Base-by-base conservation (phyloP, 2,797 vertebrate genomes). In the Microctenopoma lineatum region DNA sequence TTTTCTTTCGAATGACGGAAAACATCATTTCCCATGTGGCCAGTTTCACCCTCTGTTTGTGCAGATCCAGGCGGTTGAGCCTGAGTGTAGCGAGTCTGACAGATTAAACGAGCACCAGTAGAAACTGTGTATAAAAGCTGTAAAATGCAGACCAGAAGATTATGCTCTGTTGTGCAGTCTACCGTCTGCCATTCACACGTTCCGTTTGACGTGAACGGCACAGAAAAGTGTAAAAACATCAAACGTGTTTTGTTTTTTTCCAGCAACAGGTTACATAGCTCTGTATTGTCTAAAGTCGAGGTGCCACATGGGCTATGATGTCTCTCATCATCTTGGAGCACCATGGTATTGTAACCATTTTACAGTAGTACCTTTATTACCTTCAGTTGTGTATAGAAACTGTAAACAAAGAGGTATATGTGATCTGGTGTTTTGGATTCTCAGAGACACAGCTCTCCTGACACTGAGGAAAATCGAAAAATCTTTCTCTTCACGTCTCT, bases 321-420 rank as follows among this genome's bases (percentile, higher is more conserved):
- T 95, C 95, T 95, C 92, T 88, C 91, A 93, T 95, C 94, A 94
- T 93, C 93, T 93, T 89, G 93, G 94, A 99, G 97, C 97, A 98
- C 97, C 97, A 96, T 97, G 95, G 93, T 95, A 93, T 96, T 96
- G 94, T 95, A 93, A 91, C 93, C 93, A 94, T 96, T 95, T 95
- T 96, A 98, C 97, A 99, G 97, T 97, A 98, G 97, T 98, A 97
- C 96, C 95, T 94, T 93, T 90, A 91, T 94, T 84, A 93, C 87
- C 92, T 96, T 96, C 96, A 95, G 94, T 94, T 96, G 95, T 94
- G 93, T 96, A 95, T 95, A 96, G 94, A 95, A 96, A 96, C 95
- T 96, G 96, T 97, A 97, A 98, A 97, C 96, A 96, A 97, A 96
- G 97, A 98, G 96, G 96, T 99, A 98, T 96, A 92, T 96, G 95